Evolutionary conservation across 2,888 invertebrate genomes (phyloP), one percentile per base, ranked within the genome.

Genomic region (Quadroppia sp.): DNA sequence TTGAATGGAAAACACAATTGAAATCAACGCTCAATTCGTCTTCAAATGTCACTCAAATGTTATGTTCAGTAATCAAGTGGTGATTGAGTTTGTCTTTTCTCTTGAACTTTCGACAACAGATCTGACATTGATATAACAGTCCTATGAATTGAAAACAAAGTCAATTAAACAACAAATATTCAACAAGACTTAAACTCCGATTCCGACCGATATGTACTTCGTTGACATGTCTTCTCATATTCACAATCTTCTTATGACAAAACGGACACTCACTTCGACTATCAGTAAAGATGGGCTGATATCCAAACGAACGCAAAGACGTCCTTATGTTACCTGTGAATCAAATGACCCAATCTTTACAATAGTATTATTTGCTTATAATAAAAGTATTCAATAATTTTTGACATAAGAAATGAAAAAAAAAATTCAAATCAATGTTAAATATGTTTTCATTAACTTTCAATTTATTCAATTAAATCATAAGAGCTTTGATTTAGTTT

Each of bases 81-180:
- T 64, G 32, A 30, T 64, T 64, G 32, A 64, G 40, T 64, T 64
- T 64, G 40, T 64, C 64, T 40, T 64, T 64, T 40, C 64, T 32
- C 64, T 64, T 64, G 20, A 64, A 64, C 32, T 64, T 64, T 40
- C 64, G 64, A 20, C 40, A 64, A 64, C 64, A 64, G 64, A 64
- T 64, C 7, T 64, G 64, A 20, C 64, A 64, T 20, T 64, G 64
- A n/a, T 36, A 64, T 4, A 40, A 20, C n/a, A 64, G 36, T n/a
- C 64, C n/a, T n/a, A n/a, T n/a, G n/a, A n/a, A n/a, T n/a, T n/a
- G n/a, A n/a, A n/a, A n/a, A n/a, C n/a, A n/a, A n/a, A n/a, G n/a
- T n/a, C n/a, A n/a, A n/a, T n/a, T n/a, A n/a, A n/a, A n/a, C n/a
- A n/a, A n/a, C n/a, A n/a, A n/a, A n/a, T n/a, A n/a, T n/a, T n/a